Base-by-base conservation (phyloP, 1,140 invertebrate species). In the Acyrthosiphon pisum region DNA sequence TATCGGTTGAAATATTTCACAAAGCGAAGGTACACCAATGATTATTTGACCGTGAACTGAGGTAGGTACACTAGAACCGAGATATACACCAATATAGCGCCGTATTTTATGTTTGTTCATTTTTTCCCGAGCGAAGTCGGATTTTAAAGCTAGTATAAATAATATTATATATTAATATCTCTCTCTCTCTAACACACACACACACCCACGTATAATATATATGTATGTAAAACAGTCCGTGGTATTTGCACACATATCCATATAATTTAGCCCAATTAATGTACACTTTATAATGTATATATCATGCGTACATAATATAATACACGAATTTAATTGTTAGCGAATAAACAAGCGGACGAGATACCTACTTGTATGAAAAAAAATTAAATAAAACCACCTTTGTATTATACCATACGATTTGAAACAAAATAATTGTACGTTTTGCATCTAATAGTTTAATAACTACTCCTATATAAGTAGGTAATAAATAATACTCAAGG, bases 401-500 rank as follows among this genome's bases (percentile, higher is more conserved):
- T 50, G 46, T 89, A 44, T 30, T 76, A 76, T 76, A 76, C 30
- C 35, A 30, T 4, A 26, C 26, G 1, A 81, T 83, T 92, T 20
- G 44, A 48, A 90, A 90, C 53, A 44, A 60, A 60, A 90, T 60
- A 60, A 90, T 90, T 60, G 88, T 90, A 41, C 26, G 50, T 18
- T 90, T 60, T 35, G 37, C 37, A 35, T 90, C 53, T 60, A 60
- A 90, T 90, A 60, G 88, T 90, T 41, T 60, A 90, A 90, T 41
- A 60, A 60, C 53, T 60, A 90, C 50, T 89, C 8, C 50, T 88
- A 48, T 56, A 41, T 20, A 23, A 44, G 22, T 41, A 90, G 35
- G 53, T 90, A 90, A 90, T 60, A 90, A 60, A 90, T 60, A 90
- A 90, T 60, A 90, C 53, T 90, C 88, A 60, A 60, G 88, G 53